These are phyloP conservation scores for Eutolmus rufibarbis DNA, from an alignment of 2,888 invertebrate species.

Conservation along the genomic window DNA sequence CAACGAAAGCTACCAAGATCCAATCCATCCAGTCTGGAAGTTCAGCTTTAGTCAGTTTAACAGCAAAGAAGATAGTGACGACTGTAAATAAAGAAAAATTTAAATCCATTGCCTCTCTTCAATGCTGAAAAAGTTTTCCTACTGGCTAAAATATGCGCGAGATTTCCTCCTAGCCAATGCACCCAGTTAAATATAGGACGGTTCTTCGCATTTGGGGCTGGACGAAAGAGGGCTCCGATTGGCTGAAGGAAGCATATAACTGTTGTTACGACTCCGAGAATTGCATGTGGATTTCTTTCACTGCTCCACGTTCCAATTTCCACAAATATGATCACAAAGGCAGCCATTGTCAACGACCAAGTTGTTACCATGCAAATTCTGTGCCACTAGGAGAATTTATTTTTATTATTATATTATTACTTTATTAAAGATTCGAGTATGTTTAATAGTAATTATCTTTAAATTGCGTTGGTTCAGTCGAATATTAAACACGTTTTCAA, in stretches of 20 bases:
- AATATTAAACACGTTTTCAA: too few relatives aligned
- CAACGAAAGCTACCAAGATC: slow-evolving; percentile 87
- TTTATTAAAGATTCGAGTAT: too few relatives aligned
- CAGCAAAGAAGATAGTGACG: slow-evolving; percentile 91
- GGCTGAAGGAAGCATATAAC: slow-evolving; percentile 85
- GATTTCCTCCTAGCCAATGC: slow-evolving; percentile 89
- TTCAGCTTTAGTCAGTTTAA: slow-evolving; percentile 83
- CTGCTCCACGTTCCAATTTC: slow-evolving; percentile 79
- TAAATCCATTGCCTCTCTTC: not conserved
- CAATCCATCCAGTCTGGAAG: slow-evolving; percentile 87
- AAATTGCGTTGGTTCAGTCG: too few relatives aligned
- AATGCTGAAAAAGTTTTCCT: slow-evolving; percentile 59
- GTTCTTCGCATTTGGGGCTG: slow-evolving; percentile 80
- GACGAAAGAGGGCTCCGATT: slow-evolving; percentile 84
- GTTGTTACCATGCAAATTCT: slow-evolving; percentile 83
- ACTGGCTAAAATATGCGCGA: slow-evolving; percentile 88
- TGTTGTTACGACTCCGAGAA: slow-evolving; percentile 80
- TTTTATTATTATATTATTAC: too few relatives aligned
- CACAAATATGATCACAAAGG: slow-evolving; percentile 82
- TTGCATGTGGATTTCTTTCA: slow-evolving; percentile 81
- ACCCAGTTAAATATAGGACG: slow-evolving; percentile 89
- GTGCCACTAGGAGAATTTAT: slow-evolving; percentile 72
- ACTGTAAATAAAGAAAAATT: slow-evolving; percentile 68
- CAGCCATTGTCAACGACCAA: slow-evolving; percentile 79
- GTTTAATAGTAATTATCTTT: not conserved